Percentiles rank a stretch among this genome's conserved stretches.
These are phyloP conservation scores for Pavo muticus DNA, from an alignment of 2,113 vertebrate species.

Conservation along the genomic window DNA sequence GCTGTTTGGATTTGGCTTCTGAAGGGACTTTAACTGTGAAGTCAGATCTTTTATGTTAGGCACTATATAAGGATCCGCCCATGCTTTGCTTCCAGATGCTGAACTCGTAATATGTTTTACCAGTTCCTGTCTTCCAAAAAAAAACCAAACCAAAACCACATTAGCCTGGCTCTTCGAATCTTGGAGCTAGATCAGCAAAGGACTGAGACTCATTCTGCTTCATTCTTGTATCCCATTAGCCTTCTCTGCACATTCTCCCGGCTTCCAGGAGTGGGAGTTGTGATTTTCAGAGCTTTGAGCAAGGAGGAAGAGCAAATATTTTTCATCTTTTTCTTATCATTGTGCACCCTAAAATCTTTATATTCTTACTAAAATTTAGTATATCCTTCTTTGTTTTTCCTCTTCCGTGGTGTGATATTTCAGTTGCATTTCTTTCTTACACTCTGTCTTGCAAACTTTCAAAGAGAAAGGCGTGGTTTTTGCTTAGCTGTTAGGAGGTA, in stretches of 20 bases:
- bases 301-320: neutral
- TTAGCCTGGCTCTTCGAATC: neutral
- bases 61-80: neutral
- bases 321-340: neutral
- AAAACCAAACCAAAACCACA: neutral
- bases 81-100: too few species aligned
- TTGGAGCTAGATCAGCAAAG: neutral
- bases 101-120: neutral
- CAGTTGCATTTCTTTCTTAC: neutral
- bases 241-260: neutral
- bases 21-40: neutral
- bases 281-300: neutral
- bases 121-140: neutral
- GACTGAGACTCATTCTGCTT: neutral
- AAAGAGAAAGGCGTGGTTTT: accelerated
- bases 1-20: neutral
- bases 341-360: neutral
- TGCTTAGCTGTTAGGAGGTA: neutral
- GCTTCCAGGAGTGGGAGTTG: neutral
- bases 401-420: neutral
- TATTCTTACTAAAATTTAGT: neutral
- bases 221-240: neutral
- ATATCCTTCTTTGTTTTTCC: neutral
- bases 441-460: neutral
- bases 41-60: neutral